Conservation (phyloP, 2,888 invertebrate genomes). For the Eumerus sabulonum region DNA sequence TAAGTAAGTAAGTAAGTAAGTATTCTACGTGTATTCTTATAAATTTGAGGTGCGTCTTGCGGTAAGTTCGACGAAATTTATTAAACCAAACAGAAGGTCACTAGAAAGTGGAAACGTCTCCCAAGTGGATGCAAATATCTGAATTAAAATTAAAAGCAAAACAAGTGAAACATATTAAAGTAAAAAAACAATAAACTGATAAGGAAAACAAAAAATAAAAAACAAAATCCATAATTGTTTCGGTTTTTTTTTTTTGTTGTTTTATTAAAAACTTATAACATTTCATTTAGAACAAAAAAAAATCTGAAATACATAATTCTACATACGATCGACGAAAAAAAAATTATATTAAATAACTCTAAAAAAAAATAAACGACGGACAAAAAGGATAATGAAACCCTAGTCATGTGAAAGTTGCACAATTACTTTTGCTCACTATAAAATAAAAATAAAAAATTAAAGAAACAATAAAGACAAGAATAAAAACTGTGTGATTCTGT, state of each 20-base stretch:
- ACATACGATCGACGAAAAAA: conserved; percentile 46
- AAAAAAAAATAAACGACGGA: conserved; percentile 5
- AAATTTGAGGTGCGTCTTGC: too few species aligned
- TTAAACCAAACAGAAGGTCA: too few species aligned
- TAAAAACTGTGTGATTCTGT: too few species aligned
- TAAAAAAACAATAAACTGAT: not conserved
- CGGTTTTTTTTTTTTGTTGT: conserved; percentile 40
- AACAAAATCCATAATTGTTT: conserved; percentile 45
- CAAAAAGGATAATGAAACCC: conserved; percentile 49
- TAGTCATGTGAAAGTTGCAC: conserved; percentile 46
- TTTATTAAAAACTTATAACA: conserved; percentile 63
- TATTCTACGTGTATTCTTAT: too few species aligned
- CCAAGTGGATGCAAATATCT: too few species aligned
- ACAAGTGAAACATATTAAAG: not conserved
- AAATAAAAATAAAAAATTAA: conserved; percentile 1
- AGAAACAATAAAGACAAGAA: not conserved
- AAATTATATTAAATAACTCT: conserved; percentile 47
- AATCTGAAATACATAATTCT: conserved; percentile 53
- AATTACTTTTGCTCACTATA: conserved; percentile 33
- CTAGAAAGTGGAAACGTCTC: too few species aligned
- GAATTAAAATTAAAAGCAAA: not conserved
- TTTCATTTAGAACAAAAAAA: conserved; percentile 59
- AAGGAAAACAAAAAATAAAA: conserved; percentile 28
- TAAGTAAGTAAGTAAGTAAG: too few species aligned
- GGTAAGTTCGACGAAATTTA: too few species aligned